phyloP scores from a whole-genome alignment of 2,888 invertebrate species.

The Pherbina coryleti region DNA sequence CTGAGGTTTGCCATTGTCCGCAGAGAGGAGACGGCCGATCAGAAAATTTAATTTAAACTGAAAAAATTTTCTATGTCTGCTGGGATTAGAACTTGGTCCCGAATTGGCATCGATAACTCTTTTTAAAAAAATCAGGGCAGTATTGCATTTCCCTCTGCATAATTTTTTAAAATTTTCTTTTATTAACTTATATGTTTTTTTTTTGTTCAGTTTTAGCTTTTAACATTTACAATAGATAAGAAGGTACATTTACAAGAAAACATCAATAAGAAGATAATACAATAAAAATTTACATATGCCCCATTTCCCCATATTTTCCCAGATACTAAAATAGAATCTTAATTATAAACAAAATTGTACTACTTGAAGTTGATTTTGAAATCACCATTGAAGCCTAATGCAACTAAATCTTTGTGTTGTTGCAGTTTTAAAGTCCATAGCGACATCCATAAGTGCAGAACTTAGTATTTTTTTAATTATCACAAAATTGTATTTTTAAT shows the following conservation, averaged over 20 bases:
- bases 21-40: too few species aligned
- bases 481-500: constrained; percentile 32
- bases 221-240: constrained; percentile 19
- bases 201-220: background rate
- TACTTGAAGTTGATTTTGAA: too few species aligned
- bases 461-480: constrained; percentile 4
- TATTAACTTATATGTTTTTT: background rate
- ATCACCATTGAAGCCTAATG: background rate
- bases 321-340: background rate
- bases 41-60: too few species aligned
- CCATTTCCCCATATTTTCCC: background rate
- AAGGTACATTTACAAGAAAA: background rate
- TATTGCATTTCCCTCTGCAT: too few species aligned
- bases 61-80: too few species aligned
- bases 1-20: too few species aligned
- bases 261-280: background rate
- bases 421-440: background rate
- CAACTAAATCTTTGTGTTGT: background rate
- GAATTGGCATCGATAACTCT: too few species aligned
- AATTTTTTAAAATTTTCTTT: background rate
- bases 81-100: too few species aligned
- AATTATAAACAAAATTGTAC: background rate
- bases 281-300: background rate
- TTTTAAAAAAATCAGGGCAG: too few species aligned
- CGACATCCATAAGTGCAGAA: constrained; percentile 9